Evolutionary conservation across 2,797 vertebrate species (phyloP).

Genomic region (Coregonus suidteri): DNA sequence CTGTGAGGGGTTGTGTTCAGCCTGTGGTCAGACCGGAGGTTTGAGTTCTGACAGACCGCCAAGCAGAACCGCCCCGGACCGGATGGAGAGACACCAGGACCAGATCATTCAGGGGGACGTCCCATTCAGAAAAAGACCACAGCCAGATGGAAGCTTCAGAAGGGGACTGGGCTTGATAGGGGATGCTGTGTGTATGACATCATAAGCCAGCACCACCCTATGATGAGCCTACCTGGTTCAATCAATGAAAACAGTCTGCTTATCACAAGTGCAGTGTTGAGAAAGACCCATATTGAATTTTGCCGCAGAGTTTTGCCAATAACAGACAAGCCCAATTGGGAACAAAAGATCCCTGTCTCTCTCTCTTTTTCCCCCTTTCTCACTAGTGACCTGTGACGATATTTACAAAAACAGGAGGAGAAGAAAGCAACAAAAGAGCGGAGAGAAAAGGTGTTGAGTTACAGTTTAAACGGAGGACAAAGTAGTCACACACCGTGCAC

Average conservation of each 20-base stretch:
- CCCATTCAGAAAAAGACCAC: constrained; percentile 26
- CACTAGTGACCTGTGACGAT: constrained; percentile 34
- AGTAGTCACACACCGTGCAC: constrained; percentile 23
- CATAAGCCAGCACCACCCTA: background rate
- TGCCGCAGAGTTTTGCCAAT: constrained; percentile 34
- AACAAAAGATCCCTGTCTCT: constrained; percentile 42
- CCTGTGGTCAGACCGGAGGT: constrained; percentile 48
- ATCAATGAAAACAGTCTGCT: constrained; percentile 26
- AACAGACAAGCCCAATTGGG: constrained; percentile 33
- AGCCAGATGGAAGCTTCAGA: background rate
- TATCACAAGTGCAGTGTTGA: constrained; percentile 34
- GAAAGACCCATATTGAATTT: constrained; percentile 29
- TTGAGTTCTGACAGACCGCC: constrained; percentile 28
- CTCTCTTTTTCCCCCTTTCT: constrained; percentile 6
- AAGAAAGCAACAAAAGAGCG: constrained; percentile 15
- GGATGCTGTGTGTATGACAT: background rate
- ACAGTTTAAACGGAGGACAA: constrained; percentile 53
- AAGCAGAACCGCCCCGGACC: constrained; percentile 44
- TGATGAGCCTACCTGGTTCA: background rate
- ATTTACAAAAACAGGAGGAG: constrained; percentile 30
- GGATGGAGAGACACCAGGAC: constrained; percentile 21
- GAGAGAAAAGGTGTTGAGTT: constrained; percentile 46
- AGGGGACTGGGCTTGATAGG: background rate
- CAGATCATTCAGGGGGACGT: constrained; percentile 36
- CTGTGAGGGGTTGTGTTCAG: constrained; percentile 28